Conservation (phyloP, 2,888 invertebrate species). For the Eudasyphora cyanicolor region DNA sequence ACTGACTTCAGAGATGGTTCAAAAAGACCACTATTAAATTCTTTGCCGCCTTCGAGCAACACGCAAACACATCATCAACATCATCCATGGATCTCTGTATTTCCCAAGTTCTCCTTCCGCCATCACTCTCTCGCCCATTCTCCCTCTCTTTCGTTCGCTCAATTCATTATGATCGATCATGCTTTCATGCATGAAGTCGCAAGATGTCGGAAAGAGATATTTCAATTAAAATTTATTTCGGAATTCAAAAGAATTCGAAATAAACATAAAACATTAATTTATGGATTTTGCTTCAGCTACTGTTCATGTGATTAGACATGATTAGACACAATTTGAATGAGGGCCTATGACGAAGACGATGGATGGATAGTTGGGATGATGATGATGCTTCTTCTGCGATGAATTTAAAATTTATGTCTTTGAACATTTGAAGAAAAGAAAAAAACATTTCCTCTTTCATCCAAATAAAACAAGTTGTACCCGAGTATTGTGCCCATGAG, state of each 20-base stretch:
- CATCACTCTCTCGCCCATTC: neutral
- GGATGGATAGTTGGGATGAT: no score
- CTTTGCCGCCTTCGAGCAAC: neutral
- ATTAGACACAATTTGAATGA: constrained; percentile 57
- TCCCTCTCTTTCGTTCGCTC: neutral
- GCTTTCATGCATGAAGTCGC: neutral
- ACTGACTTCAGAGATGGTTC: neutral
- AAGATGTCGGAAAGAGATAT: constrained; percentile 14
- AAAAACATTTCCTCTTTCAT: neutral
- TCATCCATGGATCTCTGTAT: no score
- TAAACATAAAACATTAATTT: constrained; percentile 26
- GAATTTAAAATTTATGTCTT: neutral
- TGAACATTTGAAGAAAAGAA: neutral
- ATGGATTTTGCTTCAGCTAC: constrained; percentile 38
- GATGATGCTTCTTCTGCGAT: neutral
- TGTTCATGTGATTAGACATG: constrained; percentile 50
- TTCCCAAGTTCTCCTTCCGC: neutral
- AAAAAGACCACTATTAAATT: neutral
- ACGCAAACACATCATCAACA: neutral
- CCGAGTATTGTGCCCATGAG: neutral
- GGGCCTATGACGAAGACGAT: no score
- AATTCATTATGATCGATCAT: constrained; percentile 7
- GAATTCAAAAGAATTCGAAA: constrained; percentile 17
- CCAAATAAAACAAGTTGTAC: neutral
- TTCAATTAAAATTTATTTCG: constrained; percentile 22